Conservation (phyloP, 2,113 vertebrate species). For the Dicentrarchus labrax region DNA sequence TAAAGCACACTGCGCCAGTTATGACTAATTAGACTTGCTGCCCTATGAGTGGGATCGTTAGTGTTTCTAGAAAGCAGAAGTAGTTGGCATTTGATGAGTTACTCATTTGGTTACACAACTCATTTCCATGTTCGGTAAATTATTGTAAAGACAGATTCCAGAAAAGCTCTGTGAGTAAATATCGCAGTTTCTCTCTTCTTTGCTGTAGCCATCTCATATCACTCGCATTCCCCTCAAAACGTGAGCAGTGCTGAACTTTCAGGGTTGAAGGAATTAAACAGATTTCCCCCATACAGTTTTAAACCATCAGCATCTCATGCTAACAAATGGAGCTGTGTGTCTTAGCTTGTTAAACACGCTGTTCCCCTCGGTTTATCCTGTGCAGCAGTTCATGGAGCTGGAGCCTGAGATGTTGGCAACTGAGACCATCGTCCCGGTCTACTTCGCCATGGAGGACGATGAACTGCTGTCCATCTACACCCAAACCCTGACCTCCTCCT, state of each 20-base stretch:
- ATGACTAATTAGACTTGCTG: conserved; percentile 21
- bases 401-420: conserved; percentile 98
- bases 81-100: conserved; percentile 2
- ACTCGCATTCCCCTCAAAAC: not conserved
- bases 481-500: conserved; percentile 93
- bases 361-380: not conserved
- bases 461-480: conserved; percentile 96
- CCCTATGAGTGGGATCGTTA: not conserved
- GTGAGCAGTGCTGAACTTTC: not conserved
- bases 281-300: not conserved
- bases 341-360: conserved; percentile 1
- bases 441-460: conserved; percentile 96
- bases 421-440: conserved; percentile 96
- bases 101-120: conserved; percentile 20
- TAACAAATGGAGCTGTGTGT: not conserved
- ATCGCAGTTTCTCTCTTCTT: not conserved
- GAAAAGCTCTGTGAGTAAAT: not conserved
- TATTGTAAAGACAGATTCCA: not conserved
- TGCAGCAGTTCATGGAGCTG: conserved; percentile 97
- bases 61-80: conserved; percentile 3
- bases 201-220: not conserved
- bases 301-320: not conserved
- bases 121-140: not conserved
- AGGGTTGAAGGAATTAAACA: not conserved
- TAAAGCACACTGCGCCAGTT: not conserved